A percentile compares a stretch with the other conserved stretches of the same genome.
Conservation (phyloP, 2,797 vertebrate species). For the Gallirallus australis region DNA sequence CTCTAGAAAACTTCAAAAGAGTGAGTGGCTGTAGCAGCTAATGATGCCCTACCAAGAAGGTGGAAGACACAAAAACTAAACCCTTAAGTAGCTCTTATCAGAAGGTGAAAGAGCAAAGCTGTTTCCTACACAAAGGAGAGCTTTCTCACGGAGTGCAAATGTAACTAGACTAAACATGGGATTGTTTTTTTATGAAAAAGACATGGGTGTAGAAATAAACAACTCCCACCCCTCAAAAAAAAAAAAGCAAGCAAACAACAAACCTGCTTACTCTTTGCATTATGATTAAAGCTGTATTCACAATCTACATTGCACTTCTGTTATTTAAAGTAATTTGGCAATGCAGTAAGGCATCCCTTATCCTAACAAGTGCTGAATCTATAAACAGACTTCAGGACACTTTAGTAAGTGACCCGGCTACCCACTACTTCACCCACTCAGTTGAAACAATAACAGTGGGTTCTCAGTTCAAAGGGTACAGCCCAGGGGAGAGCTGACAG, state of each 20-base stretch:
- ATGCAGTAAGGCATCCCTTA: not conserved
- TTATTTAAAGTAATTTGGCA: not conserved
- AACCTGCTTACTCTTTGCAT: not conserved
- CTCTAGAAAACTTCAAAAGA: not conserved
- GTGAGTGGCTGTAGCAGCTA: not conserved
- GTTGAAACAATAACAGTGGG: accelerated
- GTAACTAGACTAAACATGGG: not conserved
- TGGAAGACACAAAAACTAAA: not conserved
- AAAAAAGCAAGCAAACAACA: not conserved
- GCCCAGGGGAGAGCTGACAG: not conserved
- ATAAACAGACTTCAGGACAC: not conserved
- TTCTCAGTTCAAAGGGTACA: not conserved
- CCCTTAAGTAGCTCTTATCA: not conserved
- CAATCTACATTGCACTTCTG: not conserved
- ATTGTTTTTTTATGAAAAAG: no score
- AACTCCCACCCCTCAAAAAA: no score
- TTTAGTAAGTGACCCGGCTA: not conserved
- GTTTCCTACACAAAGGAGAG: not conserved
- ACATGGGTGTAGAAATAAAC: no score
- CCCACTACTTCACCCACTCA: not conserved
- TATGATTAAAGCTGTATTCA: not conserved
- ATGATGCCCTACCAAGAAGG: not conserved
- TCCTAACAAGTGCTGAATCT: accelerated
- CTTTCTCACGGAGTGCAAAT: not conserved
- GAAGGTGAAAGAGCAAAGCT: not conserved